Percentiles rank a stretch among this genome's conserved stretches.
Evolutionary conservation across 64 coral and sea anemone species (phyloP).

Genomic region (Pachyseris speciosa): DNA sequence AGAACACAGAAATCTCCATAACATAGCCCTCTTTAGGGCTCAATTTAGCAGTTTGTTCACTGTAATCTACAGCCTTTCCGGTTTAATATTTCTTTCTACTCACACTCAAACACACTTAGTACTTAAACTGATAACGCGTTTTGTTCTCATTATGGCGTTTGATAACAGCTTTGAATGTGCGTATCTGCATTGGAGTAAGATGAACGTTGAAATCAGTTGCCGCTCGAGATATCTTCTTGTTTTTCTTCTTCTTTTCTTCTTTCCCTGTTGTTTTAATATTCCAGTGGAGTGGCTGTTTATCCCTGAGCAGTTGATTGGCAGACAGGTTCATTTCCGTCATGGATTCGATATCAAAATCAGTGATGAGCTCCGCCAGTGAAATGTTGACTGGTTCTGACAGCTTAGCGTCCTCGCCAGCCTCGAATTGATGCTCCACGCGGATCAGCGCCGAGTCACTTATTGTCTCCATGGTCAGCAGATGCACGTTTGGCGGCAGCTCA

Average conservation of each 20-base stretch:
- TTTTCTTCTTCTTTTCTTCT: conserved; percentile 2
- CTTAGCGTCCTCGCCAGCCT: conserved; percentile 80
- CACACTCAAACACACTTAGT: not conserved
- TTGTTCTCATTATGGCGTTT: conserved; percentile 9
- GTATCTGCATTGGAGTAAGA: conserved; percentile 87
- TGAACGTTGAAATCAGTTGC: conserved; percentile 23
- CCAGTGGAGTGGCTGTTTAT: conserved; percentile 85
- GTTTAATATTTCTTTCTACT: no score
- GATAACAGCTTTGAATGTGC: conserved; percentile 78
- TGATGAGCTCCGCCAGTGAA: conserved; percentile 74
- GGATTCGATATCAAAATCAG: conserved; percentile 71
- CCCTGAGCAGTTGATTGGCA: conserved; percentile 75
- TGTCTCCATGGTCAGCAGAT: conserved; percentile 91
- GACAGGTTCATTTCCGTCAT: conserved; percentile 86
- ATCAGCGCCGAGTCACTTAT: conserved; percentile 69
- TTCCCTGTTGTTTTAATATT: conserved; percentile 39
- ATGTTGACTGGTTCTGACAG: conserved; percentile 87
- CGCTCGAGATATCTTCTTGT: not conserved
- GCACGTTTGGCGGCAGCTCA: conserved; percentile 84
- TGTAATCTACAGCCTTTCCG: no score
- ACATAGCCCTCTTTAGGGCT: no score
- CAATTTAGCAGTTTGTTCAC: no score
- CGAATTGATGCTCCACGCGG: conserved; percentile 95
- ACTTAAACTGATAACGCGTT: no score
- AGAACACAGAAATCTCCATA: no score